Evolutionary conservation across 2,797 vertebrate species (phyloP).

Genomic region (Rhyacichthys aspro): DNA sequence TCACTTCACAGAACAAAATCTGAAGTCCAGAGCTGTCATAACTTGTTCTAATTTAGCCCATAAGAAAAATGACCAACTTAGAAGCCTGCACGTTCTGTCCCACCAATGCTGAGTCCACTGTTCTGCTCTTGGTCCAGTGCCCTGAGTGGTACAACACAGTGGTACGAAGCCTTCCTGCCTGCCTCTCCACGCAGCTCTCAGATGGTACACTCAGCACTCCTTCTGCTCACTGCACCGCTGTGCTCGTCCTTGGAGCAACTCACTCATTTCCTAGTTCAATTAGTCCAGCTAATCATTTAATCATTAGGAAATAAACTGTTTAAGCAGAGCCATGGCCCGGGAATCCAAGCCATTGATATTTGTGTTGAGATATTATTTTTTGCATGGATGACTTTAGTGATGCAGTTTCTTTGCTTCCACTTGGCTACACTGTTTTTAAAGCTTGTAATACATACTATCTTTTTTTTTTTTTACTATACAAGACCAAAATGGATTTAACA

Average conservation of each 20-base stretch:
- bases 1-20: too few species aligned
- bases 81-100: too few species aligned
- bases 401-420: not conserved
- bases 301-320: slow-evolving; percentile 68
- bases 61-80: too few species aligned
- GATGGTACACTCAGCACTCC: slow-evolving; percentile 45
- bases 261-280: slow-evolving; percentile 68
- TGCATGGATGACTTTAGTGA: not conserved
- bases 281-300: slow-evolving; percentile 67
- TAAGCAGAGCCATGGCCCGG: slow-evolving; percentile 37
- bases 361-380: slow-evolving; percentile 5
- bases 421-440: not conserved
- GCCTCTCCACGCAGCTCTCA: slow-evolving; percentile 3
- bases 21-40: too few species aligned
- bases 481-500: not conserved
- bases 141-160: too few species aligned
- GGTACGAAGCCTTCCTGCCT: too few species aligned
- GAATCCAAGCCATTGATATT: slow-evolving; percentile 41
- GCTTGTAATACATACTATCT: not conserved
- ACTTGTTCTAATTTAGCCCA: too few species aligned
- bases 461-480: not conserved
- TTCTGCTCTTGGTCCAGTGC: too few species aligned
- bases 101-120: too few species aligned
- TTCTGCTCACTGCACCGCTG: slow-evolving; percentile 20
- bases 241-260: slow-evolving; percentile 54